Evolutionary conservation across 2,113 vertebrate species (phyloP).

Genomic region (Mesocricetus auratus): DNA sequence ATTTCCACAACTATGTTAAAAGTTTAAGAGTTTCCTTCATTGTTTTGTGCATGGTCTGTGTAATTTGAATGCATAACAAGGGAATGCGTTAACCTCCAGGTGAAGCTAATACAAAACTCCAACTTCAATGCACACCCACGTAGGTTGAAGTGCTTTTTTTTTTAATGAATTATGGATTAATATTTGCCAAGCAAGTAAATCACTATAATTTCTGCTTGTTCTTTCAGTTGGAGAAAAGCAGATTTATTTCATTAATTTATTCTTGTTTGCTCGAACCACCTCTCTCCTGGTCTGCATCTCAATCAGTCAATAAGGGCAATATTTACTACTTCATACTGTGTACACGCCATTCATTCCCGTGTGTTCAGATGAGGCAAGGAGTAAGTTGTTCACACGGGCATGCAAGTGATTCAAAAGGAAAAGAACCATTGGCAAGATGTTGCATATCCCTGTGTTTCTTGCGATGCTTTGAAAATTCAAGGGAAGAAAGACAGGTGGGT

Average conservation of each 20-base stretch:
- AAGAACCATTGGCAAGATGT: not conserved
- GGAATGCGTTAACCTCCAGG: not conserved
- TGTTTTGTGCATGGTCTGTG: conserved; percentile 22
- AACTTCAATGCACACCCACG: not conserved
- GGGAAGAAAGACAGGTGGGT: not conserved
- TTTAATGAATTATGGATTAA: conserved; percentile 64
- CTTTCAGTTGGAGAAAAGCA: conserved; percentile 48
- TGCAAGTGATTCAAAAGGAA: not conserved
- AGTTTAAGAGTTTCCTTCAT: conserved; percentile 49
- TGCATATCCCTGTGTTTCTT: not conserved
- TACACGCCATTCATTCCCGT: not conserved
- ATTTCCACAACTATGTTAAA: conserved; percentile 13
- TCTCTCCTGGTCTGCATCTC: conserved; percentile 19
- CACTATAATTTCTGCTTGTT: conserved; percentile 44
- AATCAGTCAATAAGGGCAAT: not conserved
- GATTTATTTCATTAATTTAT: conserved; percentile 62
- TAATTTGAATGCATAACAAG: conserved; percentile 47
- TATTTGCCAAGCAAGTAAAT: conserved; percentile 52
- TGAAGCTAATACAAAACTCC: conserved; percentile 43
- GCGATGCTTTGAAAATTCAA: conserved; percentile 7
- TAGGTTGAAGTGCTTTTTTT: conserved; percentile 48
- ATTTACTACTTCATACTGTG: conserved; percentile 37
- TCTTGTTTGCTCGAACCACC: not conserved
- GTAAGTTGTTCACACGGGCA: not conserved
- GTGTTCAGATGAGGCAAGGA: not conserved